Percentiles rank a stretch among this genome's conserved stretches.
These are phyloP conservation scores for Pipistrellus nathusii DNA, from an alignment of 2,797 vertebrate genomes.

Conservation along the genomic window DNA sequence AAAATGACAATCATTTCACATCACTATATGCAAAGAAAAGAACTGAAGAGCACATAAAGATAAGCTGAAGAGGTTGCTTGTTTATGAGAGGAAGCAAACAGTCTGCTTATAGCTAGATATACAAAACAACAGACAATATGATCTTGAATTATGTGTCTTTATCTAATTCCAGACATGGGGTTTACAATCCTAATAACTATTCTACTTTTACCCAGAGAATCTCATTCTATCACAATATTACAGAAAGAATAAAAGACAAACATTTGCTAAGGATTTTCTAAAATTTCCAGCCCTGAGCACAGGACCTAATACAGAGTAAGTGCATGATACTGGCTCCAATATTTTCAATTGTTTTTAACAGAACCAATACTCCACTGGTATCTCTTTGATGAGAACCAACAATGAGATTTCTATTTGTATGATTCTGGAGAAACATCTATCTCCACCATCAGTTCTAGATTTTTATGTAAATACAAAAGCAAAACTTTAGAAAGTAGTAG, in stretches of 20 bases:
- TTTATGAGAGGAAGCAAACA: not conserved
- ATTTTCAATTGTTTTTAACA: conserved; percentile 21
- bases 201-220: not conserved
- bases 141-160: not conserved
- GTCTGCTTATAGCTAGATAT: not conserved
- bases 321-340: not conserved
- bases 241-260: not conserved
- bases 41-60: not conserved
- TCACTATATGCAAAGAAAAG: not conserved
- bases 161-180: not conserved
- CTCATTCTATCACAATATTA: conserved; percentile 19
- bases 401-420: conserved; percentile 17
- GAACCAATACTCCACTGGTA: conserved; percentile 28
- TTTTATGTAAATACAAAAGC: conserved; percentile 37
- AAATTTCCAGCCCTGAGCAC: conserved; percentile 20
- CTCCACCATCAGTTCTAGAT: conserved; percentile 16
- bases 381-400: conserved; percentile 10
- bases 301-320: conserved; percentile 6
- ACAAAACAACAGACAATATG: not conserved
- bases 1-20: conserved; percentile 10
- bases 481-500: conserved; percentile 4
- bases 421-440: conserved; percentile 11
- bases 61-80: conserved; percentile 10
- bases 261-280: not conserved
- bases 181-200: conserved; percentile 41